Evolutionary conservation across 1,140 invertebrate genomes (phyloP).

Genomic region (Andrena cerasifolii): DNA sequence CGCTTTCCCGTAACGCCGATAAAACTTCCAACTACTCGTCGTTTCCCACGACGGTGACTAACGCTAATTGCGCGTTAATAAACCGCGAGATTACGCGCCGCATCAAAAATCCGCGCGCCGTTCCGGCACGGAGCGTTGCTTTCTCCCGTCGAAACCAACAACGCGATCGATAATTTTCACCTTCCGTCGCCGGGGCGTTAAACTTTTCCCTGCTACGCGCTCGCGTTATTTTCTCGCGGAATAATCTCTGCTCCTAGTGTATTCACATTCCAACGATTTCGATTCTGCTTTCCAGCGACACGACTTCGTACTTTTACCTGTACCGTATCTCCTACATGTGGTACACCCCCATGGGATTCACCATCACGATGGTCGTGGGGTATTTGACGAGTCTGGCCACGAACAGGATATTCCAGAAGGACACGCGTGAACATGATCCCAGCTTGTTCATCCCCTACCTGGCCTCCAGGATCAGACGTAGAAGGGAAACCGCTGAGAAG

Average conservation of each 20-base stretch:
- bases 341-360: slow-evolving; percentile 87
- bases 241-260: too few species aligned
- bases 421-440: slow-evolving; percentile 80
- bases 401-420: slow-evolving; percentile 64
- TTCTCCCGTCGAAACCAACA: slow-evolving; percentile 28
- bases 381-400: slow-evolving; percentile 83
- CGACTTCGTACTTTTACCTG: slow-evolving; percentile 72
- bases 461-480: slow-evolving; percentile 80
- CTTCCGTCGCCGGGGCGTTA: neutral
- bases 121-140: slow-evolving; percentile 34
- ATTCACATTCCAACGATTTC: too few species aligned
- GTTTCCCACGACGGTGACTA: slow-evolving; percentile 60
- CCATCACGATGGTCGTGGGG: slow-evolving; percentile 86
- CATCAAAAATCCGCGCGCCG: slow-evolving; percentile 32
- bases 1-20: slow-evolving; percentile 52
- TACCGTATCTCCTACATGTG: slow-evolving; percentile 87
- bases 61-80: slow-evolving; percentile 64
- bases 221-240: neutral
- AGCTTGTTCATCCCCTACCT: slow-evolving; percentile 86
- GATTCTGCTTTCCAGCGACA: slow-evolving; percentile 18
- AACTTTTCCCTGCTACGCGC: neutral
- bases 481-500: slow-evolving; percentile 56
- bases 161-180: neutral
- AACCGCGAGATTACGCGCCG: slow-evolving; percentile 48
- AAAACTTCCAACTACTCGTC: slow-evolving; percentile 25